Conservation (phyloP, 2,888 invertebrate genomes). For the Plebejus argus region DNA sequence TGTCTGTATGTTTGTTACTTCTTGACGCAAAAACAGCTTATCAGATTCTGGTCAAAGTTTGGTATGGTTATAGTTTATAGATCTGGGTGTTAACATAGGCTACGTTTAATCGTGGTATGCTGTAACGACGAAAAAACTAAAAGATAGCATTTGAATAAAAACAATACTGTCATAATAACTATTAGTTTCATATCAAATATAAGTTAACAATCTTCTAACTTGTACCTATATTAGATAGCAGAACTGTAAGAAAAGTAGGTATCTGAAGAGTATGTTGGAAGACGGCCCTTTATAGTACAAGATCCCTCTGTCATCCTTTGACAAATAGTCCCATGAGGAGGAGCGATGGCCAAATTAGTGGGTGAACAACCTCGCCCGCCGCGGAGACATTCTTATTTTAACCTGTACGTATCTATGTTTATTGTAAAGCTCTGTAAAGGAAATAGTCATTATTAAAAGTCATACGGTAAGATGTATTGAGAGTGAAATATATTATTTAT, state of each 20-base stretch:
- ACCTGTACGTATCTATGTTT: slow-evolving; percentile 51
- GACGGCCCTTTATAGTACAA: slow-evolving; percentile 36
- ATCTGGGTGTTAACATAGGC: not conserved
- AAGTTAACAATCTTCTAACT: too few relatives aligned
- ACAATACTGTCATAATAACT: too few relatives aligned
- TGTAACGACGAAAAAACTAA: too few relatives aligned
- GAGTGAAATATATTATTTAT: not conserved
- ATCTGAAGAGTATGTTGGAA: not conserved
- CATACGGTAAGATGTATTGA: not conserved
- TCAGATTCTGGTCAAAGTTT: not conserved
- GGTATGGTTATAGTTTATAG: not conserved
- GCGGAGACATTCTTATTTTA: slow-evolving; percentile 79
- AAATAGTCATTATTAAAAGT: slow-evolving; percentile 26
- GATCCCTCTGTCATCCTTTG: slow-evolving; percentile 62
- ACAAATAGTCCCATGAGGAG: slow-evolving; percentile 66
- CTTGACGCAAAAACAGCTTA: not conserved
- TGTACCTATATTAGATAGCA: not conserved
- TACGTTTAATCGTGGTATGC: too few relatives aligned
- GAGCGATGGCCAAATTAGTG: slow-evolving; percentile 74
- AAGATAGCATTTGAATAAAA: too few relatives aligned
- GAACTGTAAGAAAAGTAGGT: not conserved
- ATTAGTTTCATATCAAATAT: too few relatives aligned
- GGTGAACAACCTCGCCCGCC: slow-evolving; percentile 76
- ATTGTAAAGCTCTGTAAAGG: slow-evolving; percentile 37
- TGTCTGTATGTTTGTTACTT: not conserved